phyloP scores from a whole-genome alignment of 2,888 invertebrate species.

The Corbicula japonica region DNA sequence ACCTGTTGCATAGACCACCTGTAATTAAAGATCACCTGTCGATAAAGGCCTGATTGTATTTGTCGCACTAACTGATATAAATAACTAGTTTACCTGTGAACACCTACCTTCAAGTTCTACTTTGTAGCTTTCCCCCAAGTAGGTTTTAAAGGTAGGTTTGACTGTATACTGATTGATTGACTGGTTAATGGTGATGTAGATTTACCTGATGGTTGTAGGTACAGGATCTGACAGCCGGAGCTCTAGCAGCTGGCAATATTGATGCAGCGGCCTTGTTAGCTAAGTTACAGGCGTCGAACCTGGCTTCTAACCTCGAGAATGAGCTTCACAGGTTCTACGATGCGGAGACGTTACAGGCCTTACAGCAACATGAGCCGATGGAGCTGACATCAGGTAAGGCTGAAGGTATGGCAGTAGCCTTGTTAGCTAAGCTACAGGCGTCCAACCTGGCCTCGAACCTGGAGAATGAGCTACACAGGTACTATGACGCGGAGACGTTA shows the following conservation, averaged over 20 bases:
- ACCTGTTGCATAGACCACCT: too few species aligned
- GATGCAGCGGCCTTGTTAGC: slow-evolving; percentile 64
- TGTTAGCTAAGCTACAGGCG: slow-evolving; percentile 58
- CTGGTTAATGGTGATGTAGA: too few species aligned
- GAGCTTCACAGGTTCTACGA: slow-evolving; percentile 64
- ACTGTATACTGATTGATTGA: too few species aligned
- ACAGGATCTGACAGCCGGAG: slow-evolving; percentile 61
- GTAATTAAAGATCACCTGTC: too few species aligned
- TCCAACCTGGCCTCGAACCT: too few species aligned
- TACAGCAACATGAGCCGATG: slow-evolving; percentile 65
- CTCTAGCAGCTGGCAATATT: slow-evolving; percentile 54
- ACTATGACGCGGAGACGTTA: slow-evolving; percentile 57
- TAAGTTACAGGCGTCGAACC: slow-evolving; percentile 50
- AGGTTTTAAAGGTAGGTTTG: too few species aligned
- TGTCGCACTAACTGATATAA: too few species aligned
- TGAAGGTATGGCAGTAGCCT: slow-evolving; percentile 60
- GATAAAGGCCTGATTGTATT: too few species aligned
- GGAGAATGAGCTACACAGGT: slow-evolving; percentile 61
- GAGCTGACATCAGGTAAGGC: slow-evolving; percentile 61
- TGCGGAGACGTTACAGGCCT: slow-evolving; percentile 47
- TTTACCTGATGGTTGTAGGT: slow-evolving; percentile 58
- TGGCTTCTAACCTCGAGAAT: slow-evolving; percentile 53
- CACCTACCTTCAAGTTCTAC: too few species aligned
- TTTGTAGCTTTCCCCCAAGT: too few species aligned
- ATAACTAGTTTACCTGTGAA: too few species aligned